A percentile compares a stretch with the other conserved stretches of the same genome.
These are phyloP conservation scores for Ctenomys sociabilis DNA, from an alignment of 2,113 vertebrate genomes.

Conservation along the genomic window DNA sequence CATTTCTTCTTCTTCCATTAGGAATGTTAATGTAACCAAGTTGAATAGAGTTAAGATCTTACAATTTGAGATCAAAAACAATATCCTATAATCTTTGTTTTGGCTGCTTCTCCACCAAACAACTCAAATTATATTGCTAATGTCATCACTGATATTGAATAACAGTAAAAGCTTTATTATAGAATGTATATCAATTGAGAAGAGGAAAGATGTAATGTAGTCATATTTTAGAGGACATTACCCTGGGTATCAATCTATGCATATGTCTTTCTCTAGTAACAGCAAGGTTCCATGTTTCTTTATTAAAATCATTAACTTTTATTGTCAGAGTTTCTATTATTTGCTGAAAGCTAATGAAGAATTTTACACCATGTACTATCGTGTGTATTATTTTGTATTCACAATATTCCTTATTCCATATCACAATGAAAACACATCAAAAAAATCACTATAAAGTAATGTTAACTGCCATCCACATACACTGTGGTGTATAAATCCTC, in stretches of 20 bases:
- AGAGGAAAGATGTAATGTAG: constrained; percentile 62
- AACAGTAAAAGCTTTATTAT: constrained; percentile 78
- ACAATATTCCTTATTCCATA: not conserved
- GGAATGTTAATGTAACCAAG: constrained; percentile 21
- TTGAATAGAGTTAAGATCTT: constrained; percentile 51
- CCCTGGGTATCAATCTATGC: constrained; percentile 67
- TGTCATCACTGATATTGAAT: constrained; percentile 74
- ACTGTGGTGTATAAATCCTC: not conserved
- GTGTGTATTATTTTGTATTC: not conserved
- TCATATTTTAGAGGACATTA: constrained; percentile 71
- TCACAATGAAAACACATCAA: not conserved
- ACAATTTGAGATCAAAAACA: constrained; percentile 50
- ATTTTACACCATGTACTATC: constrained; percentile 45
- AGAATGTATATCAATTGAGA: constrained; percentile 31
- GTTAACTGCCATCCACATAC: not conserved
- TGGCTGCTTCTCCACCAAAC: constrained; percentile 56
- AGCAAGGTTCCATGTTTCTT: constrained; percentile 72
- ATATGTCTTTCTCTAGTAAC: constrained; percentile 64
- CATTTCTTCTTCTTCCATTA: constrained; percentile 47
- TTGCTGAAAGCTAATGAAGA: constrained; percentile 72
- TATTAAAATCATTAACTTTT: constrained; percentile 81
- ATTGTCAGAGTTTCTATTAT: constrained; percentile 73
- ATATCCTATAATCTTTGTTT: constrained; percentile 61
- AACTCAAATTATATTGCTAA: constrained; percentile 70
- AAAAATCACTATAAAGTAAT: not conserved